Evolutionary conservation across 2,888 invertebrate genomes (phyloP).

Genomic region (Eustalomyia histrio): DNA sequence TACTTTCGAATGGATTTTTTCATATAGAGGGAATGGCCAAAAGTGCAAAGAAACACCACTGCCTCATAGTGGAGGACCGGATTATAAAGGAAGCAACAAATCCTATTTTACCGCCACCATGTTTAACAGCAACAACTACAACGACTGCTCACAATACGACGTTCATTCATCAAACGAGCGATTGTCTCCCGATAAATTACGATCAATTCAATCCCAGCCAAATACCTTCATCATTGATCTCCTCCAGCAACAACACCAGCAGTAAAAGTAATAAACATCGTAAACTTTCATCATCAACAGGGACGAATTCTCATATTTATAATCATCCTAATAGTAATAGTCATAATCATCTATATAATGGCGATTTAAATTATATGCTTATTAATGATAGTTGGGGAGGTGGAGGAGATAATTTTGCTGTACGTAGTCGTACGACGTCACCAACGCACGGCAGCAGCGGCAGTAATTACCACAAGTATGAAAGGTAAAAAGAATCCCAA

Average conservation of each 20-base stretch:
- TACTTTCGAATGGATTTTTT: constrained; percentile 5
- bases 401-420: constrained; percentile 78
- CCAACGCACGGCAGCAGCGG: constrained; percentile 78
- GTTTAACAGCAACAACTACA: constrained; percentile 58
- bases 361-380: constrained; percentile 68
- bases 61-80: constrained; percentile 66
- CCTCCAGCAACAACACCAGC: constrained; percentile 71
- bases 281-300: constrained; percentile 70
- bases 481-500: constrained; percentile 69
- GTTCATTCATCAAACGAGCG: constrained; percentile 68
- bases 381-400: constrained; percentile 79
- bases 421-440: constrained; percentile 81
- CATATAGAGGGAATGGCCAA: constrained; percentile 67
- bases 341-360: constrained; percentile 65
- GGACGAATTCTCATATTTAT: constrained; percentile 67
- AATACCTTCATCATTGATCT: constrained; percentile 76
- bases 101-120: constrained; percentile 47
- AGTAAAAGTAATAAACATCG: constrained; percentile 71
- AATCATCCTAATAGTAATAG: constrained; percentile 65
- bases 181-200: constrained; percentile 70
- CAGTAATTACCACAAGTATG: constrained; percentile 70
- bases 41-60: constrained; percentile 68
- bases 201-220: constrained; percentile 73
- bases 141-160: constrained; percentile 53
- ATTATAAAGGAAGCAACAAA: constrained; percentile 64